Conservation (phyloP, 2,888 invertebrate genomes). For the Branchellion lobata region DNA sequence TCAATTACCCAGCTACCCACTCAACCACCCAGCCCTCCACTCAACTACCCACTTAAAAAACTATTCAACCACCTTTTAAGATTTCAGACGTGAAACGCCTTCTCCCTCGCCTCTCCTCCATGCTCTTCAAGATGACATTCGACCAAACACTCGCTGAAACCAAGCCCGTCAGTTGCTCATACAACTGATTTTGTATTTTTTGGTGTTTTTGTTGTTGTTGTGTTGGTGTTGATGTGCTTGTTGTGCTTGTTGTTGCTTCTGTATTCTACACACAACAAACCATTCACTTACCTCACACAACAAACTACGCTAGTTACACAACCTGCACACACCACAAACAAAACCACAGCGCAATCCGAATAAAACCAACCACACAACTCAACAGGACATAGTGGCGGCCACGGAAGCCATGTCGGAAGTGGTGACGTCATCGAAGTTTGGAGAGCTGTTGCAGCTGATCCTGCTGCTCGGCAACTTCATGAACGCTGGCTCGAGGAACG, state of each 20-base stretch:
- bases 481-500: conserved; percentile 91
- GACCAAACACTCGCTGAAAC: conserved; percentile 81
- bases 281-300: too few relatives aligned
- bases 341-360: too few relatives aligned
- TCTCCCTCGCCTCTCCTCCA: conserved; percentile 79
- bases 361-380: too few relatives aligned
- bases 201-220: too few relatives aligned
- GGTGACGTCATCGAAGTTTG: conserved; percentile 83
- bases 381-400: conserved; percentile 84
- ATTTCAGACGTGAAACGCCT: conserved; percentile 85
- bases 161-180: conserved; percentile 74
- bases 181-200: not conserved
- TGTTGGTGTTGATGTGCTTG: too few relatives aligned
- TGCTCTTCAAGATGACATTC: conserved; percentile 85
- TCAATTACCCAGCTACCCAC: not conserved
- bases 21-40: too few relatives aligned
- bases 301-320: not conserved
- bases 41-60: too few relatives aligned
- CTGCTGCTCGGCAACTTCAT: conserved; percentile 91
- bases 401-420: conserved; percentile 94
- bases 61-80: conserved; percentile 58
- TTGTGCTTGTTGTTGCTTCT: too few relatives aligned
- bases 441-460: conserved; percentile 82
- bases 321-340: too few relatives aligned
- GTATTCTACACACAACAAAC: too few relatives aligned